Evolutionary conservation across 1,140 invertebrate species (phyloP), one percentile per base, ranked within the genome.

Genomic region (Glossosoma conforme): DNA sequence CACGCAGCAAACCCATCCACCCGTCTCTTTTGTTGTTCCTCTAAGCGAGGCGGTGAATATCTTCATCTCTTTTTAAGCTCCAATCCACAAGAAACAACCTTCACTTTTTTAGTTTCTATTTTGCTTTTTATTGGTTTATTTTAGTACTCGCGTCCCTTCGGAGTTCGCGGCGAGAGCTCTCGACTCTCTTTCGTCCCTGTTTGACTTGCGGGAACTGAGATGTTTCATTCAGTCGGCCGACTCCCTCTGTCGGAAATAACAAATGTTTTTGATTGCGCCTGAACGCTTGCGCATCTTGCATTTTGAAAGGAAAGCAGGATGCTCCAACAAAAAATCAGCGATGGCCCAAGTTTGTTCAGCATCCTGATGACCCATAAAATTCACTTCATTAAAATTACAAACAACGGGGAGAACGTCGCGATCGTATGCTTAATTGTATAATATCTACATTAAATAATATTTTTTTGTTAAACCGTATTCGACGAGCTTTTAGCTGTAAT

Each of bases 181-280:
- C 38, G 15, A 21, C 10, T 43, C 17, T 11, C 9, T n/a, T 25
- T 11, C 41, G 40, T 51, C 48, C 37, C 48, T 14, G 18, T 51
- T 18, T 14, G 41, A 14, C 33, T 8, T 14, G 19, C 21, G 21
- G 21, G 19, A 5, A 17, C n/a, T 14, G 18, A 21, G 24, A 28
- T 8, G 6, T 8, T 6, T 28, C 6, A 8, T 28, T 28, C 36
- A 21, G 13, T 40, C 24, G 19, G 28, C 13, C 22, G 15, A 30
- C 32, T 51, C 47, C 14, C 41, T 51, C 41, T 51, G 20, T 51
- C 48, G 48, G 48, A 51, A 51, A 51, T 51, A 51, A 51, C 40
- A 44, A 51, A 51, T 51, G 48, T 28, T 51, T 51, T 44, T 51
- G 40, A 44, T 37, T 51, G 48, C 41, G 21, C 32, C 37, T 8